These are phyloP conservation scores for Nipponacmea schrenckii DNA, from an alignment of 2,888 invertebrate species.

Conservation along the genomic window DNA sequence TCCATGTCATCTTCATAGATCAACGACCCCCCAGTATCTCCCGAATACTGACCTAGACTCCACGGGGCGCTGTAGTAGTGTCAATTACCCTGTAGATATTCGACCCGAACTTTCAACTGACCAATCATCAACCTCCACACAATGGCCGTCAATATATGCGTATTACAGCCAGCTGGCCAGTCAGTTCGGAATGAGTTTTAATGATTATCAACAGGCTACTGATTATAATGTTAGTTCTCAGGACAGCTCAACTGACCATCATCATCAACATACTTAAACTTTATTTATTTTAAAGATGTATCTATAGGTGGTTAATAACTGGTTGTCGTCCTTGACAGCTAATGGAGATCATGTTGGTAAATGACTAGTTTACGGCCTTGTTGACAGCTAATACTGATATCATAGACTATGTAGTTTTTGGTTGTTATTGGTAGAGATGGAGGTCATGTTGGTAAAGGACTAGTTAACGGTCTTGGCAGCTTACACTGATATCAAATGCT, in stretches of 20 bases:
- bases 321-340: no score
- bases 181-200: conserved; percentile 43
- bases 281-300: no score
- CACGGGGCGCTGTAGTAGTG: background rate
- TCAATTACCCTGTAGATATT: background rate
- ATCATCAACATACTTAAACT: background rate
- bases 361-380: no score
- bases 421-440: no score
- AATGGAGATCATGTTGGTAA: no score
- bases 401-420: no score
- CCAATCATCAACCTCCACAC: conserved; percentile 10
- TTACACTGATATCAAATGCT: no score
- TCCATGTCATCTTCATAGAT: conserved; percentile 3
- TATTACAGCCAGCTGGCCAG: conserved; percentile 43
- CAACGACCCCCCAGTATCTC: background rate
- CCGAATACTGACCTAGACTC: background rate
- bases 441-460: no score
- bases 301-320: no score
- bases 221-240: background rate
- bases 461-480: no score
- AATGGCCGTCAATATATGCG: conserved; percentile 40
- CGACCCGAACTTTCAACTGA: background rate
- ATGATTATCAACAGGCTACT: conserved; percentile 29
- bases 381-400: no score
- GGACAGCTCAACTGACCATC: background rate